A percentile compares a stretch with the other conserved stretches of the same genome.
Conservation (phyloP, 1,140 invertebrate genomes). For the Melitaea cinxia region DNA sequence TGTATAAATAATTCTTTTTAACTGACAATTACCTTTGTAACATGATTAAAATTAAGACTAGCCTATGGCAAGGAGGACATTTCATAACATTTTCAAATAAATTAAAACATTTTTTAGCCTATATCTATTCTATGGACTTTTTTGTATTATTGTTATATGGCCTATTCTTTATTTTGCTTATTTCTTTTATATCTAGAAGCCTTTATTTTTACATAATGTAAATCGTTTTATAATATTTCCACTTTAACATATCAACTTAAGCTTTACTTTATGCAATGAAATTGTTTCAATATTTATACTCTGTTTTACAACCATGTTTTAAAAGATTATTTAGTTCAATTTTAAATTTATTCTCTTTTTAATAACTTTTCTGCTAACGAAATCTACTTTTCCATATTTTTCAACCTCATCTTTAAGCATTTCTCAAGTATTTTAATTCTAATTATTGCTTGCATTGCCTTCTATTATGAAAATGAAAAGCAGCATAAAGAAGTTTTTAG, state of each 20-base stretch:
- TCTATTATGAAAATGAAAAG: neutral
- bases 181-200: constrained; percentile 5
- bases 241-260: no score
- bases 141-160: neutral
- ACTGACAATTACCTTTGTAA: constrained; percentile 31
- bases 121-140: constrained; percentile 15
- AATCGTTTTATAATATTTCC: neutral
- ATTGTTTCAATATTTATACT: no score
- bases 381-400: neutral
- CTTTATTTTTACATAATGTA: neutral
- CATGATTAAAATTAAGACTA: constrained; percentile 31
- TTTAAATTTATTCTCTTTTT: no score
- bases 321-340: no score
- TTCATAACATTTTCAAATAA: neutral
- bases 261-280: no score
- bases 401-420: neutral
- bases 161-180: neutral
- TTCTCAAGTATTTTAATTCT: constrained; percentile 2
- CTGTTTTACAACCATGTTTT: no score
- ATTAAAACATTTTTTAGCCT: neutral
- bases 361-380: no score
- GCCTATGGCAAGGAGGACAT: constrained; percentile 28
- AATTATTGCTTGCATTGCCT: neutral
- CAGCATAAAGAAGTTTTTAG: neutral
- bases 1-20: neutral